phyloP scores from a whole-genome alignment of 2,113 vertebrate species.

The Oxyura jamaicensis region DNA sequence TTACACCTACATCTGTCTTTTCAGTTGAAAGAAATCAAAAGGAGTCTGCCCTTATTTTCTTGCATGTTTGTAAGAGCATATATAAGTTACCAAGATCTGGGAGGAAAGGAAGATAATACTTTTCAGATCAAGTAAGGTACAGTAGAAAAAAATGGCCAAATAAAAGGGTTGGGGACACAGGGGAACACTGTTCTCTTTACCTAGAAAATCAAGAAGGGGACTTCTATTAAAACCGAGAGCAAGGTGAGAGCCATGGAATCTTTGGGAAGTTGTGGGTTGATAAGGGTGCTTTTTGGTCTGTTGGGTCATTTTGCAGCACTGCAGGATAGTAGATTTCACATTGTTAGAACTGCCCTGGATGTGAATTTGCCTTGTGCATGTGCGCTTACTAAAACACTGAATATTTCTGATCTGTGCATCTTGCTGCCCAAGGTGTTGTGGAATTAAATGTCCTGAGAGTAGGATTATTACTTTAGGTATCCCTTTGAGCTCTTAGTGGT shows the following conservation, averaged over 20 bases:
- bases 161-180: not conserved
- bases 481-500: not conserved
- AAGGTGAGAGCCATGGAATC: not conserved
- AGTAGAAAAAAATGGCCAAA: not conserved
- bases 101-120: not conserved
- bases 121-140: not conserved
- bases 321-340: not conserved
- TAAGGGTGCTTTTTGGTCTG: not conserved
- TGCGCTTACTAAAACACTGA: not conserved
- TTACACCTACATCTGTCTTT: slow-evolving; percentile 25
- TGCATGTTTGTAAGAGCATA: not conserved
- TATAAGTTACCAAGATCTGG: not conserved
- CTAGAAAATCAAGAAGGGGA: not conserved
- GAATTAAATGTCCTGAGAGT: not conserved
- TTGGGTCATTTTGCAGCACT: not conserved
- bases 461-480: not conserved
- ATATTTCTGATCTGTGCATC: not conserved
- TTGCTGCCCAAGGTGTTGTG: not conserved
- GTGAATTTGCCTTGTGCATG: not conserved
- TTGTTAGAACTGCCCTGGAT: not conserved
- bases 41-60: slow-evolving; percentile 29
- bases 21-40: not conserved
- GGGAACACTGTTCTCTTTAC: not conserved
- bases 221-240: not conserved
- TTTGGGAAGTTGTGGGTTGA: not conserved